phyloP scores from a whole-genome alignment of 2,888 invertebrate species.

The Crepidodera aurea region DNA sequence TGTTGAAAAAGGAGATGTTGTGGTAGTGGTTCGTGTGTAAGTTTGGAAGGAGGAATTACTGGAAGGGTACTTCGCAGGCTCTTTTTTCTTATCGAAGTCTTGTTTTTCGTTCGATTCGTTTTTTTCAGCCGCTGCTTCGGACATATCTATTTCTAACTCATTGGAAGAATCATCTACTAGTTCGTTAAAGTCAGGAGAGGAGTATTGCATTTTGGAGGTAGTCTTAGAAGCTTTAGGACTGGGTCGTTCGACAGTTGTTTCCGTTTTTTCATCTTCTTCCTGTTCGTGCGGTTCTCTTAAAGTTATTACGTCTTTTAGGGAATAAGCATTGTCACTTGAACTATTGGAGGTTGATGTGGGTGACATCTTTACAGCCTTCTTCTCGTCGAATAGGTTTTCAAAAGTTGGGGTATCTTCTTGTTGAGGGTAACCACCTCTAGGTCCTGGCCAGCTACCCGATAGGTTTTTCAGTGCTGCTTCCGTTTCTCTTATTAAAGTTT shows the following conservation, averaged over 20 bases:
- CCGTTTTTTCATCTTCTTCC: constrained; percentile 50
- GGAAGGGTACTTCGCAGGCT: constrained; percentile 46
- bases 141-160: constrained; percentile 82
- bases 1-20: constrained; percentile 66
- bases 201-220: constrained; percentile 62
- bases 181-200: constrained; percentile 79
- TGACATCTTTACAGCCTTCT: constrained; percentile 71
- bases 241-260: constrained; percentile 42
- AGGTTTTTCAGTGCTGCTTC: constrained; percentile 86
- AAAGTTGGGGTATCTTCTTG: constrained; percentile 83
- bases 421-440: constrained; percentile 70
- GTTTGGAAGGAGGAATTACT: constrained; percentile 63
- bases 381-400: constrained; percentile 86
- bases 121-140: constrained; percentile 73
- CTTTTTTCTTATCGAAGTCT: constrained; percentile 63
- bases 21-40: constrained; percentile 41
- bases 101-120: constrained; percentile 68
- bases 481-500: constrained; percentile 85
- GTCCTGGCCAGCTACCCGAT: constrained; percentile 86
- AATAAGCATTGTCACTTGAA: constrained; percentile 70
- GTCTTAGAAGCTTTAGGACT: constrained; percentile 42
- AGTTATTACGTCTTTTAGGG: constrained; percentile 72
- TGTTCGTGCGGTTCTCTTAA: constrained; percentile 57
- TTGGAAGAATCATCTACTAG: constrained; percentile 80
- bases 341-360: constrained; percentile 71